These are phyloP conservation scores for Nebria ingens DNA, from an alignment of 1,140 invertebrate species.

Conservation along the genomic window DNA sequence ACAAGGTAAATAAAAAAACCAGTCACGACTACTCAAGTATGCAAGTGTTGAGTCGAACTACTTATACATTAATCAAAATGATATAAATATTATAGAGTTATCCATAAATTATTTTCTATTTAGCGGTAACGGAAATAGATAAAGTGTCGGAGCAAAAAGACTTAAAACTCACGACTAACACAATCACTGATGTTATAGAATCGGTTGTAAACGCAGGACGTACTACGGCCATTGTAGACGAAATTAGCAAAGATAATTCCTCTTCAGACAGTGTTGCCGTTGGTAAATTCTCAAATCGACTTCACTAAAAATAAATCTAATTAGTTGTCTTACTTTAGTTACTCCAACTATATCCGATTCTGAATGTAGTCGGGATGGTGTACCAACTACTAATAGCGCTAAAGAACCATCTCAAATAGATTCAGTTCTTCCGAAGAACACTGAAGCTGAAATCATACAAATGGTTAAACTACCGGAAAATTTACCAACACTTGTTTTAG, in stretches of 20 bases:
- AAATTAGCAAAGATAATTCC: slow-evolving; percentile 36
- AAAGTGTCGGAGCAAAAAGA: slow-evolving; percentile 14
- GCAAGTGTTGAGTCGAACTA: too few species aligned
- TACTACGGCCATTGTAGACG: slow-evolving; percentile 33
- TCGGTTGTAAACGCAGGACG: slow-evolving; percentile 43
- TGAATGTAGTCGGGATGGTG: slow-evolving; percentile 1
- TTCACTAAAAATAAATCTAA: neutral
- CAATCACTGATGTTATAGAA: slow-evolving; percentile 40
- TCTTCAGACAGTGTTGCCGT: slow-evolving; percentile 23
- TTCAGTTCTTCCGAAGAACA: too few species aligned
- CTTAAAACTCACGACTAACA: neutral
- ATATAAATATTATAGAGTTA: too few species aligned
- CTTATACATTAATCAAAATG: too few species aligned
- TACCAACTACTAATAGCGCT: neutral
- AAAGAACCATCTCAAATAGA: neutral
- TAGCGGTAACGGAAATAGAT: too few species aligned
- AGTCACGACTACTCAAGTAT: too few species aligned
- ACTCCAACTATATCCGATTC: neutral
- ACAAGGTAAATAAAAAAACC: slow-evolving; percentile 15
- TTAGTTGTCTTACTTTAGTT: neutral
- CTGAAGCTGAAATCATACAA: slow-evolving; percentile 13
- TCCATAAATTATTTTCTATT: too few species aligned
- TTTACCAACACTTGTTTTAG: slow-evolving; percentile 44
- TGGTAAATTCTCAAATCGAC: neutral
- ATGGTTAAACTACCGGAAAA: slow-evolving; percentile 45